A percentile compares a stretch with the other conserved stretches of the same genome.
phyloP scores from a whole-genome alignment of 92 coral and sea anemone species.

The Plumapathes pennacea region DNA sequence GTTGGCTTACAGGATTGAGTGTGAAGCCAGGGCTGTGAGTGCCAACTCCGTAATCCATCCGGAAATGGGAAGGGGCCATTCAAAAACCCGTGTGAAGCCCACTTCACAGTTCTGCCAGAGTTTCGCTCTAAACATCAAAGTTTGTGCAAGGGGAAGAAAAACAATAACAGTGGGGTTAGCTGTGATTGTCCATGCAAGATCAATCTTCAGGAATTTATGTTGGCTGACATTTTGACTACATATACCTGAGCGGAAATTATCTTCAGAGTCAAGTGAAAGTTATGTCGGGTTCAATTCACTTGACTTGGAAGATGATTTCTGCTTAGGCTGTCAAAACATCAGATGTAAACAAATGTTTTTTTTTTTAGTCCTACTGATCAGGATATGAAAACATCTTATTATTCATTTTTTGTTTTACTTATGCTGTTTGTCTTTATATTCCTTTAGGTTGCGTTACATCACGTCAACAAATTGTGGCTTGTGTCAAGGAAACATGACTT shows the following conservation, averaged over 20 bases:
- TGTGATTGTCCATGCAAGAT: not conserved
- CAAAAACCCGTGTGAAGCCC: slow-evolving; percentile 39
- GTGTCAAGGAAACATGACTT: slow-evolving; percentile 59
- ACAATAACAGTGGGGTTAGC: too few species aligned
- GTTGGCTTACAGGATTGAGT: slow-evolving; percentile 6
- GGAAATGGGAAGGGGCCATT: not conserved
- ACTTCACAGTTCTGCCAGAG: slow-evolving; percentile 38
- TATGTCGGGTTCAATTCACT: too few species aligned
- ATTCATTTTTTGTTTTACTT: not conserved
- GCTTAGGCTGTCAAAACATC: too few species aligned
- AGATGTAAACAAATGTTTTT: too few species aligned
- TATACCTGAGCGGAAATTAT: too few species aligned
- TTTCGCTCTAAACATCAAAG: slow-evolving; percentile 39
- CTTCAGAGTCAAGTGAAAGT: too few species aligned
- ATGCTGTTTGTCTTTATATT: not conserved
- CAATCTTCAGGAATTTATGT: not conserved
- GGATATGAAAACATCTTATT: not conserved
- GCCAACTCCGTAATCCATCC: slow-evolving; percentile 2
- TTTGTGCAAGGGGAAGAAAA: slow-evolving; percentile 51
- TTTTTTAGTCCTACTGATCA: not conserved
- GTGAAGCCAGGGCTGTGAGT: slow-evolving; percentile 8
- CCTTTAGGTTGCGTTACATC: slow-evolving; percentile 47
- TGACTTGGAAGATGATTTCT: too few species aligned
- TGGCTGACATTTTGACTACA: too few species aligned
- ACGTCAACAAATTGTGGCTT: slow-evolving; percentile 54